phyloP scores from a whole-genome alignment of 2,113 vertebrate genomes.

The Cranoglanis bouderius region DNA sequence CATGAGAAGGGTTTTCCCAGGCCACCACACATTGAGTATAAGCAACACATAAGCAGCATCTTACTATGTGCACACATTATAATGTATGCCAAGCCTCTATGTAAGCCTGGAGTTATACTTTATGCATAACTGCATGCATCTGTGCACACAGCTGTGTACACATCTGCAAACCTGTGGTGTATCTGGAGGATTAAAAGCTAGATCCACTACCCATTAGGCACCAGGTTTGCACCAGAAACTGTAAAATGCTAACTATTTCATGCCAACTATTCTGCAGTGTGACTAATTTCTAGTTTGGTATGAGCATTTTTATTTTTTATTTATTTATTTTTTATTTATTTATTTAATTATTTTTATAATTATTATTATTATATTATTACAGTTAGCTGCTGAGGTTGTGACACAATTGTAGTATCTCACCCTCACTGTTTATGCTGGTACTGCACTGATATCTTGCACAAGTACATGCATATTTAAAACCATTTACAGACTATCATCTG shows the following conservation, averaged over 20 bases:
- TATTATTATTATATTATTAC: neutral
- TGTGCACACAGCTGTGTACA: slow-evolving; percentile 19
- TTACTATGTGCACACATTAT: neutral
- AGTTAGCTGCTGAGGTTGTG: neutral
- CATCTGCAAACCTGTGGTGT: slow-evolving; percentile 22
- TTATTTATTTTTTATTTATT: neutral
- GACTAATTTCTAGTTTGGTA: neutral
- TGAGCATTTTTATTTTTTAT: neutral
- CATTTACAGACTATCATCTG: neutral
- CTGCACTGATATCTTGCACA: neutral
- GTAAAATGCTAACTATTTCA: neutral
- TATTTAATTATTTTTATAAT: no score
- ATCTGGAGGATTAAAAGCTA: slow-evolving; percentile 14
- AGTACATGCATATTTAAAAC: neutral
- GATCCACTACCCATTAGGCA: neutral
- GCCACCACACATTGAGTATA: neutral
- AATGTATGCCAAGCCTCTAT: neutral
- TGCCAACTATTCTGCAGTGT: neutral
- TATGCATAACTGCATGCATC: slow-evolving; percentile 9
- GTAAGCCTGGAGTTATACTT: slow-evolving; percentile 11
- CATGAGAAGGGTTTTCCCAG: neutral
- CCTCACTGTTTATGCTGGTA: neutral
- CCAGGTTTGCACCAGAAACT: neutral
- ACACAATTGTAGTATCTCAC: neutral
- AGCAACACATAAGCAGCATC: neutral